Base-by-base conservation (phyloP, 2,888 invertebrate genomes). In the Platycheirus albimanus region DNA sequence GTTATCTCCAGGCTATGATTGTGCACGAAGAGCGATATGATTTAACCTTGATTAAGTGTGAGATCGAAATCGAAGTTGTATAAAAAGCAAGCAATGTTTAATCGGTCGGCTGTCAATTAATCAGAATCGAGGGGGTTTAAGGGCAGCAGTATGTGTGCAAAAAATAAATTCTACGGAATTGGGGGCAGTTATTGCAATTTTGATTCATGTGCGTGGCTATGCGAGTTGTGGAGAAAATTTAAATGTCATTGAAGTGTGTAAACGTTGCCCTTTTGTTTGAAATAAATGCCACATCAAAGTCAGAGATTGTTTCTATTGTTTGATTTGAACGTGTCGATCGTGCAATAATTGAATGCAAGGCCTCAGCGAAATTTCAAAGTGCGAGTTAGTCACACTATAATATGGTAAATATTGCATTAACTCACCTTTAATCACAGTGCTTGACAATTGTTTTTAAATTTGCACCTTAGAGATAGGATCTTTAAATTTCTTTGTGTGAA, bases 11-110 rank as follows among this genome's bases (percentile, higher is more conserved):
- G 38, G 45, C 64, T 28, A 52, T 36, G 66, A 66, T 43, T 66
- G 49, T 36, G 63, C 61, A 28, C 52, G 24, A 20, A 30, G 17
- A 58, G 61, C 58, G 77, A 72, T 67, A 77, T 61, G 67, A 64
- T 70, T 61, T 66, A 81, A 71, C 80, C 80, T 81, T 81, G 80
- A 71, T 76, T 66, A 45, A 52, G 70, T 66, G 45, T 45, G 80
- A 66, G 76, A 76, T 54, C 71, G 80, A 76, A 56, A 64, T 51
- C 51, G 20, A 24, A 4, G n/a, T 38, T 13, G 13, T 20, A 56
- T 36, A 24, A 15, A 33, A 54, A 19, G 45, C 20, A 61, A 64
- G 54, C 52, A 79, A 45, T 17, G 5, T 33, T 41, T 43, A 71
- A 81, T 76, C 76, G 61, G 66, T 47, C 8, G 66, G 8, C 61